Evolutionary conservation across 2,888 invertebrate species (phyloP), one percentile per base, ranked within the genome.

Genomic region (Clitarchus hookeri): DNA sequence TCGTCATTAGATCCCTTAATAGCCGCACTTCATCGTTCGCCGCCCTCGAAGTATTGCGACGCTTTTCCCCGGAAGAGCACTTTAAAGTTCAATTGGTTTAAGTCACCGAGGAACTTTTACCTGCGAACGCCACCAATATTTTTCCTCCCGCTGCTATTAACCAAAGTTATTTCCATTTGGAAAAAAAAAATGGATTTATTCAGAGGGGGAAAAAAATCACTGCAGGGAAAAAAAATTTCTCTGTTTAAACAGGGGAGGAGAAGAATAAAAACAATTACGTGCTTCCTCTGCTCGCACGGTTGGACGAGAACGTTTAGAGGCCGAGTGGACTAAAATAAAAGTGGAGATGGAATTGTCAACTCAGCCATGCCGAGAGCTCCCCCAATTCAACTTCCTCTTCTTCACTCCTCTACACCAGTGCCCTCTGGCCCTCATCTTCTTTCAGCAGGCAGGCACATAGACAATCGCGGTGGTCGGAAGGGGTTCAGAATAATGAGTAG

Each of bases 271-370:
- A 27, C 82, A 82, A 82, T 82, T 82, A 82, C 23, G 8, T 65
- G 65, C 65, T 65, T 65, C 65, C 65, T 65, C 65, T 36, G 23
- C 65, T 1, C n/a, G 23, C 65, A 82, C 19, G 36, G 82, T 19
- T 36, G 36, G 27, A n/a, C 16, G 27, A 82, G n/a, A 82, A 82
- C 82, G 82, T 36, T 82, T 36, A 16, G n/a, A 8, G 23, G 36
- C 27, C 27, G 27, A 26, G 44, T 36, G 82, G 82, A 26, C 13
- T 44, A 82, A 36, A 82, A 82, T 82, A 82, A 82, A 82, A 82
- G 82, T 82, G 82, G 82, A 82, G 82, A 82, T 82, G 44, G 27
- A 82, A 82, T 82, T 82, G 36, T 82, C 82, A 82, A 36, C 27
- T 44, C 82, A 82, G 27, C 36, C 36, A n/a, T 82, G 65, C 65